phyloP scores from a whole-genome alignment of 2,888 invertebrate genomes.

The Lasioglossum calceatum region DNA sequence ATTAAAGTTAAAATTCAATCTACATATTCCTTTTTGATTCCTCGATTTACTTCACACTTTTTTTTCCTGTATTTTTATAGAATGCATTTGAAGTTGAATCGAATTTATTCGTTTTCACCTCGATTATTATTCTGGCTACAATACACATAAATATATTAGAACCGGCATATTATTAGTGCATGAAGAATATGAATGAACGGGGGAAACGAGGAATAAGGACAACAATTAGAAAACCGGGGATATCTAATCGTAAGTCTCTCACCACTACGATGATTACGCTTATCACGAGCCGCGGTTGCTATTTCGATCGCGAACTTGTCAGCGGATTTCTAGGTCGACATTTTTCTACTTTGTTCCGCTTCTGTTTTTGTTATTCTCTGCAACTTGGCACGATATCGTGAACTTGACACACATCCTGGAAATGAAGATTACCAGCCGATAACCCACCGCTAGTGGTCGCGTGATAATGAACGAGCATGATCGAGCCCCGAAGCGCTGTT shows the following conservation, averaged over 20 bases:
- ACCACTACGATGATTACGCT: not conserved
- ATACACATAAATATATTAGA: too few relatives aligned
- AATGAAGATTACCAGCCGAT: constrained; percentile 11
- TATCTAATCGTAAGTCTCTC: not conserved
- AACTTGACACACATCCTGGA: constrained; percentile 36
- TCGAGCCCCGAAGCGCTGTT: constrained; percentile 7
- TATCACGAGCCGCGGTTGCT: not conserved
- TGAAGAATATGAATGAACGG: not conserved
- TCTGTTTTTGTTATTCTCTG: not conserved
- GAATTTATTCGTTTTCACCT: too few relatives aligned
- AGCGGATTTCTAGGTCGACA: not conserved
- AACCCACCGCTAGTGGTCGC: not conserved
- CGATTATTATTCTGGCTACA: too few relatives aligned
- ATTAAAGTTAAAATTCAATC: not conserved
- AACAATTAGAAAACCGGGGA: not conserved
- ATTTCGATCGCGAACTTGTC: constrained; percentile 1
- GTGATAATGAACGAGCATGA: constrained; percentile 23
- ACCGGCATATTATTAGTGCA: not conserved
- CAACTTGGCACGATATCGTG: not conserved
- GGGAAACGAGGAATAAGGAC: not conserved
- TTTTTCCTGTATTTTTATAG: not conserved
- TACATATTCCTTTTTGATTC: too few relatives aligned
- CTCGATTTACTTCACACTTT: too few relatives aligned
- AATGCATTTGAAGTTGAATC: not conserved
- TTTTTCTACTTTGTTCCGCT: not conserved